phyloP scores from a whole-genome alignment of 2,113 vertebrate genomes.

The Spheniscus mendiculus region DNA sequence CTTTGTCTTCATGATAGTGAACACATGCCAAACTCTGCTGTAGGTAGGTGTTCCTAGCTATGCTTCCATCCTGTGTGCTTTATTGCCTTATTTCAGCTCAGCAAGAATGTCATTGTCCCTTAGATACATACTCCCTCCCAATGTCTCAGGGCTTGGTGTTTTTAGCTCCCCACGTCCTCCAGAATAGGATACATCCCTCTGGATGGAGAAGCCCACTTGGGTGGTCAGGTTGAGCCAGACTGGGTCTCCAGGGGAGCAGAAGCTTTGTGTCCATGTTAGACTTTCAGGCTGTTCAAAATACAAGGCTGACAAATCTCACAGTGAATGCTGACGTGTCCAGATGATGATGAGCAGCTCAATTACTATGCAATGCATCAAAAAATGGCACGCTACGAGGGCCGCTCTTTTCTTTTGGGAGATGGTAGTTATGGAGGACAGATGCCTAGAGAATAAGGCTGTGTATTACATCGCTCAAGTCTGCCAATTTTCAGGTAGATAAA shows the following conservation, averaged over 20 bases:
- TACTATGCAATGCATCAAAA: background rate
- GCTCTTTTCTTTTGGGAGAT: background rate
- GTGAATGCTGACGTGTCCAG: background rate
- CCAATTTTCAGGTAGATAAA: background rate
- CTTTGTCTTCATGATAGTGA: background rate
- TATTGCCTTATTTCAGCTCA: background rate
- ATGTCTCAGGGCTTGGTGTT: background rate
- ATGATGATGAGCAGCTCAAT: background rate
- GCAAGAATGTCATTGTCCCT: background rate
- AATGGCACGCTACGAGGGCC: background rate
- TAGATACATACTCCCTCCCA: background rate
- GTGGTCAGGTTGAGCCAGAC: background rate
- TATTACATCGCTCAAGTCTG: background rate
- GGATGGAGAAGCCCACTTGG: background rate
- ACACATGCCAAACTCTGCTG: background rate
- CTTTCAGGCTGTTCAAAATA: background rate
- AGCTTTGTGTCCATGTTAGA: background rate
- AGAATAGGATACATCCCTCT: background rate
- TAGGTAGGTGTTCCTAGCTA: background rate
- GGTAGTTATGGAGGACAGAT: background rate
- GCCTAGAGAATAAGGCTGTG: background rate
- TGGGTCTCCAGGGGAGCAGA: background rate
- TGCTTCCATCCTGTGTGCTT: background rate
- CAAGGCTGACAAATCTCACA: background rate
- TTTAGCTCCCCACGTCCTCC: background rate